Evolutionary conservation across 2,797 vertebrate genomes (phyloP).

Genomic region (Hydrolagus colliei): DNA sequence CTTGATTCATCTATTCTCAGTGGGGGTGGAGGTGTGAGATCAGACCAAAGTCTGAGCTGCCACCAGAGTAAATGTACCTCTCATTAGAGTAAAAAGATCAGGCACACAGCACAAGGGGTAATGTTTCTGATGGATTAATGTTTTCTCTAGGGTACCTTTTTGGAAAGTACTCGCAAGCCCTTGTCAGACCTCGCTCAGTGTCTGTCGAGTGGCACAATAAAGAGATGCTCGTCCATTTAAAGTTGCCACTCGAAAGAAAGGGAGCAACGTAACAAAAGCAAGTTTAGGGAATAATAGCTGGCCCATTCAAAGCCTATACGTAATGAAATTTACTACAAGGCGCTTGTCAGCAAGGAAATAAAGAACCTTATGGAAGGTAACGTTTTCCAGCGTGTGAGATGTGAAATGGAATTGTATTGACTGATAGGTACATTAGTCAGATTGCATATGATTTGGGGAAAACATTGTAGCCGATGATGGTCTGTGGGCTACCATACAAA

Average conservation of each 20-base stretch:
- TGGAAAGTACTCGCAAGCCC: not conserved
- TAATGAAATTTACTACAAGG: not conserved
- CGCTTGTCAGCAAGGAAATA: not conserved
- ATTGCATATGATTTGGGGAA: not conserved
- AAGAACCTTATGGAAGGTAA: not conserved
- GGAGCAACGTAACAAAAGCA: not conserved
- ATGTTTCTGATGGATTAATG: not conserved
- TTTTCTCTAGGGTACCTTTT: not conserved
- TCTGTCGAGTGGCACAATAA: not conserved
- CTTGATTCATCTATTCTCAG: not conserved
- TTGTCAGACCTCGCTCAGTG: not conserved
- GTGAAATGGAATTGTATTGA: not conserved
- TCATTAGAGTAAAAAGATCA: not conserved
- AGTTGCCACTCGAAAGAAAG: not conserved
- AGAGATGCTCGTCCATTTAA: too few species aligned
- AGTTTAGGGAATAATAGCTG: not conserved
- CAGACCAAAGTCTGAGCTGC: not conserved
- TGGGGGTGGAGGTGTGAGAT: not conserved
- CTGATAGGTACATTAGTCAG: not conserved
- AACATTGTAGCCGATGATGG: not conserved
- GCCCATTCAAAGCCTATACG: not conserved
- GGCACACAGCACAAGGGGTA: not conserved
- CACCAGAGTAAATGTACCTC: not conserved
- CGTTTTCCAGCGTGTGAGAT: not conserved
- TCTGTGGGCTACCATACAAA: not conserved